phyloP scores from a whole-genome alignment of 2,888 invertebrate genomes.

The Pocota personata region DNA sequence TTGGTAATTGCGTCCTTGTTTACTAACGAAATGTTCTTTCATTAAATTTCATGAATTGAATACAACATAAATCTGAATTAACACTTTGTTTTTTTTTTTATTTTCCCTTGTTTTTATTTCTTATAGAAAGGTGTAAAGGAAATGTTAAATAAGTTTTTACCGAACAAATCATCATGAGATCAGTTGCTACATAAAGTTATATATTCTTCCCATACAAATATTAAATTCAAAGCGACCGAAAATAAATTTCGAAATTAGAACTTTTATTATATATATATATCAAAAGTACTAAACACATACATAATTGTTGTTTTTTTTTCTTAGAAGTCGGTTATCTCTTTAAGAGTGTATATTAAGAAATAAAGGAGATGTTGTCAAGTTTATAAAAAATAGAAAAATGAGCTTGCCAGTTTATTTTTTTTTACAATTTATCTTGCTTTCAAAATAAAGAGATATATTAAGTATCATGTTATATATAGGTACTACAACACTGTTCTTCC shows the following conservation, averaged over 20 bases:
- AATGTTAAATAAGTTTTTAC: constrained; percentile 77
- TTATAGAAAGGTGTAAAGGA: constrained; percentile 77
- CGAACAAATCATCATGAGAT: constrained; percentile 76
- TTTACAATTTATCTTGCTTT: constrained; percentile 20
- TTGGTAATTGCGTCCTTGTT: constrained; percentile 38
- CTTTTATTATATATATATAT: constrained; percentile 37
- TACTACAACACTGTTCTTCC: background rate
- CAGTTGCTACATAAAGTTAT: constrained; percentile 46
- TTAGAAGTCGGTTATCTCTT: background rate
- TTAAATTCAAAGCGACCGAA: constrained; percentile 8
- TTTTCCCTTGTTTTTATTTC: constrained; percentile 75
- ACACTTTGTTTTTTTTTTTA: constrained; percentile 62
- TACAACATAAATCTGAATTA: constrained; percentile 33
- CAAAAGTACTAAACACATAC: constrained; percentile 33
- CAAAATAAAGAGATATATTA: background rate
- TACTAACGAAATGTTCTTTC: constrained; percentile 54
- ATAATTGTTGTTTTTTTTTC: constrained; percentile 4
- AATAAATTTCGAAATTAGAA: constrained; percentile 10
- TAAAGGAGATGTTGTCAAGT: background rate
- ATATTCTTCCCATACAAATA: constrained; percentile 42
- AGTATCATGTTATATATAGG: background rate
- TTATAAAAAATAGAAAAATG: constrained; percentile 8
- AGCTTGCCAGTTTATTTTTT: background rate
- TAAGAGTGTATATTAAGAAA: constrained; percentile 6
- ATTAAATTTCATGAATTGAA: constrained; percentile 50